phyloP scores from a whole-genome alignment of 2,797 vertebrate genomes.

The Potorous gilbertii region DNA sequence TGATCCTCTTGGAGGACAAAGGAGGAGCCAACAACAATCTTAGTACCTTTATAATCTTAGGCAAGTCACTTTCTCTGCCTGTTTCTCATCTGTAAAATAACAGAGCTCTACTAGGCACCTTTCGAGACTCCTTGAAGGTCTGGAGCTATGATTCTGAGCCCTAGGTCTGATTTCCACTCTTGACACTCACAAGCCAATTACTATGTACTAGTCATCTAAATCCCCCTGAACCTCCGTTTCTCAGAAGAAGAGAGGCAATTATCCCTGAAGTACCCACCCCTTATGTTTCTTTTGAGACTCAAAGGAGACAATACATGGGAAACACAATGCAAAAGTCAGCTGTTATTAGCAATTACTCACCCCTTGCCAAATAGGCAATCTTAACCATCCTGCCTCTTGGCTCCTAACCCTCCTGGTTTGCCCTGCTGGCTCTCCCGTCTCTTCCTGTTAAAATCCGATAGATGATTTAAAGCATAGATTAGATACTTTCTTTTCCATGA shows the following conservation, averaged over 20 bases:
- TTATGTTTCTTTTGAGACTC: neutral
- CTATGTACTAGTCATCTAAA: neutral
- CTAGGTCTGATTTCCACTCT: neutral
- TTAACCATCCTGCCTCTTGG: neutral
- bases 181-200: neutral
- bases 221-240: neutral
- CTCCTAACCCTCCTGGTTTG: neutral
- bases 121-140: neutral
- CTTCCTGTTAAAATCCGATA: neutral
- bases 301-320: neutral
- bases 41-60: neutral
- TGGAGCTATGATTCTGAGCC: neutral
- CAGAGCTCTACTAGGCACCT: neutral
- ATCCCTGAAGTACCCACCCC: neutral
- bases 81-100: neutral
- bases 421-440: neutral
- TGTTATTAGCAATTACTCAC: neutral
- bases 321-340: neutral
- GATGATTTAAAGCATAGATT: neutral
- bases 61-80: neutral
- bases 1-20: neutral
- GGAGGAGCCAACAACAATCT: neutral
- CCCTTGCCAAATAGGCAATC: neutral
- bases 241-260: neutral
- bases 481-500: neutral